phyloP scores from a whole-genome alignment of 2,113 vertebrate species.

The Strix aluco region DNA sequence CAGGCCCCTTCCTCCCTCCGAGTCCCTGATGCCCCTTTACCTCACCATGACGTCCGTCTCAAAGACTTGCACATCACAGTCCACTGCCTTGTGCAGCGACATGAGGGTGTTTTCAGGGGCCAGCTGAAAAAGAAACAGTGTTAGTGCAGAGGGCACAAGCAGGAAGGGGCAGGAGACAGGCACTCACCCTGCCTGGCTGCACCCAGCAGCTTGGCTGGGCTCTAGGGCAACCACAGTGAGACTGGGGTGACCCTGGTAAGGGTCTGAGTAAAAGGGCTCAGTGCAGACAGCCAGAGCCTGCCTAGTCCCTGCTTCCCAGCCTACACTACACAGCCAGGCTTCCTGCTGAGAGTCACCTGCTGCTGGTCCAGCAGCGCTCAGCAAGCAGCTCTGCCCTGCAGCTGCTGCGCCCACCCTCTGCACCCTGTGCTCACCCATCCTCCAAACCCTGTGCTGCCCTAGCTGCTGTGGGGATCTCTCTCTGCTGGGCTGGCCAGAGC shows the following conservation, averaged over 20 bases:
- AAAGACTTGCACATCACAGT: slow-evolving; percentile 82
- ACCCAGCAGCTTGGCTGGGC: neutral
- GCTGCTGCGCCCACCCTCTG: neutral
- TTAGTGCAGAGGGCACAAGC: neutral
- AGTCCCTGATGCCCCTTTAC: slow-evolving; percentile 64
- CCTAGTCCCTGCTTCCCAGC: neutral
- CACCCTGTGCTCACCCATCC: neutral
- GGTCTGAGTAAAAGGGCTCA: neutral
- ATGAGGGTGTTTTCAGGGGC: slow-evolving; percentile 96
- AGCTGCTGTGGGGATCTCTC: neutral
- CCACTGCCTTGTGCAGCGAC: slow-evolving; percentile 82
- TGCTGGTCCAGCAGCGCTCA: neutral
- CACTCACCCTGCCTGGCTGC: neutral
- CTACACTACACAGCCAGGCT: neutral
- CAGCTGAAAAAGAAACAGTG: slow-evolving; percentile 72
- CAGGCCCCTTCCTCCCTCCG: neutral
- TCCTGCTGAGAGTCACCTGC: neutral
- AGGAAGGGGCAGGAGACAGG: neutral
- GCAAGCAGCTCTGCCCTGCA: neutral
- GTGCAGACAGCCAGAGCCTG: neutral
- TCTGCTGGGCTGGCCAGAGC: neutral
- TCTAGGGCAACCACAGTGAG: neutral
- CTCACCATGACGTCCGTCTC: slow-evolving; percentile 93
- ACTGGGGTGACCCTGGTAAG: neutral
- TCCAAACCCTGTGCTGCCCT: neutral